phyloP scores from a whole-genome alignment of 2,888 invertebrate species.

The Apamea monoglypha region DNA sequence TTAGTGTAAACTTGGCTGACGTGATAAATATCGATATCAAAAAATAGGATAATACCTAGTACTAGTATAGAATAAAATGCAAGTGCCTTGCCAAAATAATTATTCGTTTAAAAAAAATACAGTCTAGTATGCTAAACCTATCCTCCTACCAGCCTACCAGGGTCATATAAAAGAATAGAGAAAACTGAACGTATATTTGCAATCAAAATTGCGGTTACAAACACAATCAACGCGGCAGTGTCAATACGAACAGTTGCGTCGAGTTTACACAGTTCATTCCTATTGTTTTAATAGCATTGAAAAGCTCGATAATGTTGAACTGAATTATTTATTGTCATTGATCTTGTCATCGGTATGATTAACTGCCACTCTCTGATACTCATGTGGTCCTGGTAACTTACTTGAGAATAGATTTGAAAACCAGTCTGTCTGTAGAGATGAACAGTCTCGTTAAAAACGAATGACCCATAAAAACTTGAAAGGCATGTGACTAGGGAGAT shows the following conservation, averaged over 20 bases:
- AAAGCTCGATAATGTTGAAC: slow-evolving; percentile 9
- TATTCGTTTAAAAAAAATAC: neutral
- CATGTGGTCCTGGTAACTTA: slow-evolving; percentile 14
- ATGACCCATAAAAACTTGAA: neutral
- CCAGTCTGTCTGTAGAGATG: neutral
- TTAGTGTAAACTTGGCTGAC: too few relatives aligned
- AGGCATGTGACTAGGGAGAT: neutral
- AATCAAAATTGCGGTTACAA: slow-evolving; percentile 44
- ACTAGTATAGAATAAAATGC: too few relatives aligned
- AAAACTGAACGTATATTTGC: slow-evolving; percentile 29
- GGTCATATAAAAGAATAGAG: slow-evolving; percentile 12
- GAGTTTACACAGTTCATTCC: slow-evolving; percentile 28
- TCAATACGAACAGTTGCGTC: slow-evolving; percentile 37
- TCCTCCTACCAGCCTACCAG: neutral
- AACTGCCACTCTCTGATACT: neutral
- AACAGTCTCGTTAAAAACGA: neutral
- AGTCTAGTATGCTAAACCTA: neutral
- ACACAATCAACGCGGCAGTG: slow-evolving; percentile 45
- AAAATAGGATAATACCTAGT: too few relatives aligned
- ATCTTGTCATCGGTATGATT: neutral
- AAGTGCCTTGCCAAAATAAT: neutral
- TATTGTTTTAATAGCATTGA: slow-evolving; percentile 36
- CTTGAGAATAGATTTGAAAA: neutral
- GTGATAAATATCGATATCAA: too few relatives aligned
- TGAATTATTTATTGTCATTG: slow-evolving; percentile 8